Conservation (phyloP, 2,797 vertebrate genomes). For the Channallabes apus region DNA sequence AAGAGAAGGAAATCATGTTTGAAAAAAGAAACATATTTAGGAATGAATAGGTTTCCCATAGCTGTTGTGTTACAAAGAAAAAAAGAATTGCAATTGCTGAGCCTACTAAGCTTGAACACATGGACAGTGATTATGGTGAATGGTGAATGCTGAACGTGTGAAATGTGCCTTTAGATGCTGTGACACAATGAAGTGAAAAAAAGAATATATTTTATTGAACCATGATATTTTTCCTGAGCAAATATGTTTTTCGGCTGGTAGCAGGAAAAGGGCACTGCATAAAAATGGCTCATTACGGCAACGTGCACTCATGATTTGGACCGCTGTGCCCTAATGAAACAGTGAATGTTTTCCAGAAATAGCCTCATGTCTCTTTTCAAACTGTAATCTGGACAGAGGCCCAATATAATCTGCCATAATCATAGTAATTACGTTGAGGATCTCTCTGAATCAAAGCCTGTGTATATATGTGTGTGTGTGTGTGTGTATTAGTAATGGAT, state of each 20-base stretch:
- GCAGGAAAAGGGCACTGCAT: slow-evolving; percentile 11
- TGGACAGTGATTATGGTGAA: background rate
- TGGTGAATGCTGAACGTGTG: background rate
- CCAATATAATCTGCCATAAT: slow-evolving; percentile 51
- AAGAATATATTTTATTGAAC: background rate
- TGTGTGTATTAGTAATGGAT: slow-evolving; percentile 43
- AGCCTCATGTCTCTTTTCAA: slow-evolving; percentile 38
- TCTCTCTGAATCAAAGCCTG: slow-evolving; percentile 43
- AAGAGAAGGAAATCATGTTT: background rate
- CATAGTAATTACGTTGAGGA: slow-evolving; percentile 57
- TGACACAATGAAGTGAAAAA: background rate
- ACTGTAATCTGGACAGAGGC: slow-evolving; percentile 43
- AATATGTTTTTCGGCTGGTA: slow-evolving; percentile 22
- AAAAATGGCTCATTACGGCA: slow-evolving; percentile 44
- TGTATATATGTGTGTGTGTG: slow-evolving; percentile 12
- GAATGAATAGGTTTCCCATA: background rate
- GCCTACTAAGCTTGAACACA: background rate
- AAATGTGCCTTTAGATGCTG: slow-evolving; percentile 5
- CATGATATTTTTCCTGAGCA: background rate
- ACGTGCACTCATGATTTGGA: slow-evolving; percentile 17
- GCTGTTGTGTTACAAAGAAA: background rate
- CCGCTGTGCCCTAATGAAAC: slow-evolving; percentile 48
- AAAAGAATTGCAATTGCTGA: background rate
- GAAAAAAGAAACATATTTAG: background rate
- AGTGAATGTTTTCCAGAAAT: slow-evolving; percentile 48